phyloP scores from a whole-genome alignment of 2,113 vertebrate genomes.

The Gobius niger region DNA sequence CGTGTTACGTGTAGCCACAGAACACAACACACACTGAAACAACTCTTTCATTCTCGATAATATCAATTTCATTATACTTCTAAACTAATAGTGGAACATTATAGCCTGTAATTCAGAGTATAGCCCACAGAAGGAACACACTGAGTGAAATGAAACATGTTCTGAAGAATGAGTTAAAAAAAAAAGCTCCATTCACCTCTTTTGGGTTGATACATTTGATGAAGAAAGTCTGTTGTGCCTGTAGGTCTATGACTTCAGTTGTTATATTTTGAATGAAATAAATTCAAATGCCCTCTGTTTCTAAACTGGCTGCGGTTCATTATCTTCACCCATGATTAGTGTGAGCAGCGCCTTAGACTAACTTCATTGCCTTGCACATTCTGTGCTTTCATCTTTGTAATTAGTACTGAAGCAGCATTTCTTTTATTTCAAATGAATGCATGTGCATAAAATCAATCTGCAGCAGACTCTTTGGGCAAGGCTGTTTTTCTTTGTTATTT shows the following conservation, averaged over 20 bases:
- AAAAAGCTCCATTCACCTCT: not conserved
- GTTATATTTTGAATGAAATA: slow-evolving; percentile 8
- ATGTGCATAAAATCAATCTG: slow-evolving; percentile 78
- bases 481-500: slow-evolving; percentile 79
- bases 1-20: not conserved
- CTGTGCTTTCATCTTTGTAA: slow-evolving; percentile 76
- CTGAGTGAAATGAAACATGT: not conserved
- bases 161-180: not conserved
- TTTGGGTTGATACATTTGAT: not conserved
- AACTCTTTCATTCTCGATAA: too few species aligned
- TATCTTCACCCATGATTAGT: slow-evolving; percentile 61
- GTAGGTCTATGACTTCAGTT: not conserved
- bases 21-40: too few species aligned
- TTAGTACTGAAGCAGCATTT: slow-evolving; percentile 77
- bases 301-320: slow-evolving; percentile 43
- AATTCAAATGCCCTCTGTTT: slow-evolving; percentile 39
- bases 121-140: not conserved
- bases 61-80: too few species aligned
- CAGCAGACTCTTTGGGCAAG: slow-evolving; percentile 65
- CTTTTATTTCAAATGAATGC: slow-evolving; percentile 78
- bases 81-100: too few species aligned
- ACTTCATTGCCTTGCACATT: slow-evolving; percentile 76
- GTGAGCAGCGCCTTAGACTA: slow-evolving; percentile 60
- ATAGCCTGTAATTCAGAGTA: too few species aligned
- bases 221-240: not conserved